A percentile compares a stretch with the other conserved stretches of the same genome.
Evolutionary conservation across 2,797 vertebrate genomes (phyloP).

Genomic region (Sarcophilus harrisii): DNA sequence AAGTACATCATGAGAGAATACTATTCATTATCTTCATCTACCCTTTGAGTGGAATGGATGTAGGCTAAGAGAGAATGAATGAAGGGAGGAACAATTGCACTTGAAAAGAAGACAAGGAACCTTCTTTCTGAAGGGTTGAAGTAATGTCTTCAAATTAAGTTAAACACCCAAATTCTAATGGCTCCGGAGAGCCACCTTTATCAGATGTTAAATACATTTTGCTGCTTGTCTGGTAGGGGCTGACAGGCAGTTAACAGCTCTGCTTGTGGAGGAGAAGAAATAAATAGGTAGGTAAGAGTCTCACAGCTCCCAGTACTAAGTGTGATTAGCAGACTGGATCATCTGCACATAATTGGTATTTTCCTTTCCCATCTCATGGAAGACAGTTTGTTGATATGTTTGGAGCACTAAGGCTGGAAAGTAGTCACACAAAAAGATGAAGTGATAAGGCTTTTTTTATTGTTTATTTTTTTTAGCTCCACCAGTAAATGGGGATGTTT

Average conservation of each 20-base stretch:
- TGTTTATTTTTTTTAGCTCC: not conserved
- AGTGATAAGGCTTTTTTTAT: not conserved
- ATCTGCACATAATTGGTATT: not conserved
- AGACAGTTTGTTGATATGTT: constrained; percentile 2
- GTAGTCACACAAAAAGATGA: not conserved
- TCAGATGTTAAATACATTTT: constrained; percentile 15
- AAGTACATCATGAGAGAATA: not conserved
- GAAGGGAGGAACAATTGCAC: not conserved
- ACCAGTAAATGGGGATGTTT: not conserved
- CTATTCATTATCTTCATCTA: not conserved
- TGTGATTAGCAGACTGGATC: not conserved
- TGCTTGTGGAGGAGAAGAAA: not conserved
- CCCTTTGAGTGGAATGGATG: not conserved
- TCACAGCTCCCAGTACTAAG: not conserved
- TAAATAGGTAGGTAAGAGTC: too few species aligned
- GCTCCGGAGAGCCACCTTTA: constrained; percentile 4
- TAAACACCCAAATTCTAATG: constrained; percentile 33
- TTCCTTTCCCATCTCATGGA: not conserved
- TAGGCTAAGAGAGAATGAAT: constrained; percentile 8
- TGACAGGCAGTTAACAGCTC: not conserved
- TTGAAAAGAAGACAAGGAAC: not conserved
- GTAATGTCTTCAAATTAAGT: constrained; percentile 22
- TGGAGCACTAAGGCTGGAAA: not conserved
- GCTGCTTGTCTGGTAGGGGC: not conserved
- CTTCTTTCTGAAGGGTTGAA: constrained; percentile 6